These are phyloP conservation scores for Dermolepida albohirtum DNA, from an alignment of 2,888 invertebrate genomes.

Conservation along the genomic window DNA sequence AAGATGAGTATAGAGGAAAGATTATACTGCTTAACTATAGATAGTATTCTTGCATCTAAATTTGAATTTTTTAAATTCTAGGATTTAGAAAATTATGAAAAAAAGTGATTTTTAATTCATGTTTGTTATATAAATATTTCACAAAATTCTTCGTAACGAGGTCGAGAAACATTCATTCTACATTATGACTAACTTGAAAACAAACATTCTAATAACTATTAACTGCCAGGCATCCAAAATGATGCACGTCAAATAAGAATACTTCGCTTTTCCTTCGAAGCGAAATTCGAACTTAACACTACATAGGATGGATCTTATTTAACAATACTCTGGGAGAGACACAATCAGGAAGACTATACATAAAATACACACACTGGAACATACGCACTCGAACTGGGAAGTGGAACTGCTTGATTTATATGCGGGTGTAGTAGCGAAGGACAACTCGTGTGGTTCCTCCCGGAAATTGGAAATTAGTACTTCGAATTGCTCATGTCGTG, in stretches of 20 bases:
- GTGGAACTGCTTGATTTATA: conserved; percentile 53
- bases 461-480: conserved; percentile 52
- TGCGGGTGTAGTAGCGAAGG: conserved; percentile 48
- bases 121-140: too few species aligned
- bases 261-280: neutral
- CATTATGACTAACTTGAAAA: too few species aligned
- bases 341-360: conserved; percentile 19
- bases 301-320: conserved; percentile 10
- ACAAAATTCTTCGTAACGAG: too few species aligned
- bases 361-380: conserved; percentile 4
- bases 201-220: neutral
- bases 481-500: conserved; percentile 46
- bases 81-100: too few species aligned
- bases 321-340: conserved; percentile 1
- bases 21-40: too few species aligned
- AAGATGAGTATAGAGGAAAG: too few species aligned
- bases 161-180: too few species aligned
- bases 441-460: conserved; percentile 50
- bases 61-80: too few species aligned
- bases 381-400: conserved; percentile 45
- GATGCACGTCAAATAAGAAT: neutral
- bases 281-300: conserved; percentile 1
- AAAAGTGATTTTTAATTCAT: too few species aligned
- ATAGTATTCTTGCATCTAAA: too few species aligned
- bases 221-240: neutral